Conservation (phyloP, 1,140 invertebrate genomes). For the Temnothorax nylanderi region DNA sequence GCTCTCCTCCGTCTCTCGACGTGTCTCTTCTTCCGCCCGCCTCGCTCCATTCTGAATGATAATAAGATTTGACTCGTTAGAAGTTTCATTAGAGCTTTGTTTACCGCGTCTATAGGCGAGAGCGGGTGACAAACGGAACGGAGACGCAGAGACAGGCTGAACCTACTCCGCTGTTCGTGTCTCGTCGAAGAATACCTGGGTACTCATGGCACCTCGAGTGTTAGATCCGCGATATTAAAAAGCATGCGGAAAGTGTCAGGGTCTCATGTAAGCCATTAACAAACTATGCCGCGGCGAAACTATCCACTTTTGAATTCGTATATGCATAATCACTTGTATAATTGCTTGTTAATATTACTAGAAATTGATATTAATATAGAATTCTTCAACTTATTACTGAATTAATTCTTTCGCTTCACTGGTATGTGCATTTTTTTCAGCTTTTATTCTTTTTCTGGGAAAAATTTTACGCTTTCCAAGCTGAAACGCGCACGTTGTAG, state of each 20-base stretch:
- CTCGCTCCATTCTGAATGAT: constrained; percentile 75
- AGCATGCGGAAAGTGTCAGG: background rate
- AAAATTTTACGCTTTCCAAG: constrained; percentile 7
- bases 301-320: background rate
- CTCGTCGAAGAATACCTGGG: constrained; percentile 15
- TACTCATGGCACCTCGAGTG: background rate
- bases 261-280: background rate
- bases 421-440: background rate
- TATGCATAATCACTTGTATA: background rate
- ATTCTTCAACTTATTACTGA: background rate
- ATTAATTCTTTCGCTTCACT: background rate
- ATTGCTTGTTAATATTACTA: background rate
- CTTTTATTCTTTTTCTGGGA: background rate
- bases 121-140: constrained; percentile 31
- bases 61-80: constrained; percentile 82
- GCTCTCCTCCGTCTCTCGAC: constrained; percentile 35
- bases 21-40: constrained; percentile 49
- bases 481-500: background rate
- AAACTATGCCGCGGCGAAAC: background rate
- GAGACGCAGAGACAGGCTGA: background rate
- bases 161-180: constrained; percentile 17
- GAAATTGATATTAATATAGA: background rate
- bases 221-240: background rate
- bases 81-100: constrained; percentile 82
- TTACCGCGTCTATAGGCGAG: constrained; percentile 68